These are phyloP conservation scores for Channa argus DNA, from an alignment of 2,113 vertebrate species.

Conservation along the genomic window DNA sequence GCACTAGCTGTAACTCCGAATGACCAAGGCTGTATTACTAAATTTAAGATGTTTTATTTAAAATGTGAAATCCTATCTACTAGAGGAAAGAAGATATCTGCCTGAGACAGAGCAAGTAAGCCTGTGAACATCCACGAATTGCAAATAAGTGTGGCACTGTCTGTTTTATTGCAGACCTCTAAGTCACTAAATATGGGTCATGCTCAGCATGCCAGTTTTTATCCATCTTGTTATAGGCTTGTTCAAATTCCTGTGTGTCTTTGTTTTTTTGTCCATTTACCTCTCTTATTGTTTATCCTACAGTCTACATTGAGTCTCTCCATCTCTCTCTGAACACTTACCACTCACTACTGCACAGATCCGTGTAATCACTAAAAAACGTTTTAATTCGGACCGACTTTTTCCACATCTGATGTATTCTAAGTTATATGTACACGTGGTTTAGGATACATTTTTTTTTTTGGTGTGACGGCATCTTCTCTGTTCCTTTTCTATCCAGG, in stretches of 20 bases:
- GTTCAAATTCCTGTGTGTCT: constrained; percentile 25
- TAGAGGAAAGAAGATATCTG: constrained; percentile 71
- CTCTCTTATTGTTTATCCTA: constrained; percentile 30
- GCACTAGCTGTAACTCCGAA: constrained; percentile 21
- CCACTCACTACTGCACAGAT: background rate
- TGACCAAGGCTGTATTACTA: constrained; percentile 42
- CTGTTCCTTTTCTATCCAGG: constrained; percentile 78
- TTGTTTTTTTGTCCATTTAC: constrained; percentile 6
- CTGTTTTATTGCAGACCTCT: constrained; percentile 46
- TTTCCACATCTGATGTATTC: constrained; percentile 9
- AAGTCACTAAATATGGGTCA: constrained; percentile 63
- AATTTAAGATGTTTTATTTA: constrained; percentile 86
- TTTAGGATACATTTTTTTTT: background rate
- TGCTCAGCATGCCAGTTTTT: constrained; percentile 40
- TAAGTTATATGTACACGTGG: background rate
- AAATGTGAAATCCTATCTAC: constrained; percentile 78
- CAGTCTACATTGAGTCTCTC: constrained; percentile 1
- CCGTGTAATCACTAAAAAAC: background rate
- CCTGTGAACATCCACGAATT: constrained; percentile 19
- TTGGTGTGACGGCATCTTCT: constrained; percentile 29
- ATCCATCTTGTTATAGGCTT: constrained; percentile 35
- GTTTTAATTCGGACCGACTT: constrained; percentile 23
- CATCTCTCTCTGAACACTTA: background rate
- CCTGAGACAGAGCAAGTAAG: constrained; percentile 37
- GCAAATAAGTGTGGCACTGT: constrained; percentile 43